phyloP scores from a whole-genome alignment of 2,113 vertebrate species.

The Coturnix japonica region DNA sequence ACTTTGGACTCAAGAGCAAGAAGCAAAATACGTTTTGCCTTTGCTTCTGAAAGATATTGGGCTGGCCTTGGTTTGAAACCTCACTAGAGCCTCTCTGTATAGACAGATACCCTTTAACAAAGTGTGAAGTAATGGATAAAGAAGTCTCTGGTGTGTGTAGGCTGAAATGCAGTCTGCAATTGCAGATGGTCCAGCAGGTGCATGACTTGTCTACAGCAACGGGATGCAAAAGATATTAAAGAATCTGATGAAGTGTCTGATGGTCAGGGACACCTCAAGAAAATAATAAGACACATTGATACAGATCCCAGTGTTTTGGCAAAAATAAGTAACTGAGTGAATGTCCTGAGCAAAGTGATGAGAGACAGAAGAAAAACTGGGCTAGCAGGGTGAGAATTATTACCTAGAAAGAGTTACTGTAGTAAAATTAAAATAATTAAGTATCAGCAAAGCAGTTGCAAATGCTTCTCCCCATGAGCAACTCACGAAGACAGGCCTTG shows the following conservation, averaged over 20 bases:
- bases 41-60: neutral
- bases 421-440: constrained; percentile 14
- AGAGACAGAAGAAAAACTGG: neutral
- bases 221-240: constrained; percentile 70
- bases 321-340: constrained; percentile 13
- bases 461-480: neutral
- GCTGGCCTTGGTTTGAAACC: neutral
- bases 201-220: constrained; percentile 56
- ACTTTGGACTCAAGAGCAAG: neutral
- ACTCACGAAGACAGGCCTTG: neutral
- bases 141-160: constrained; percentile 5
- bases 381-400: neutral
- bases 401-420: neutral
- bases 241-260: constrained; percentile 64
- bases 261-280: constrained; percentile 50
- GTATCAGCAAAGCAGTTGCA: neutral
- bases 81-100: neutral
- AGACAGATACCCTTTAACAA: constrained; percentile 26
- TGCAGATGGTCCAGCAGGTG: constrained; percentile 61
- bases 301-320: neutral
- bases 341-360: neutral
- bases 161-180: constrained; percentile 14
- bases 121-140: constrained; percentile 55
- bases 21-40: neutral
- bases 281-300: constrained; percentile 21